Conservation (phyloP, 2,888 invertebrate species). For the Brenthis ino region DNA sequence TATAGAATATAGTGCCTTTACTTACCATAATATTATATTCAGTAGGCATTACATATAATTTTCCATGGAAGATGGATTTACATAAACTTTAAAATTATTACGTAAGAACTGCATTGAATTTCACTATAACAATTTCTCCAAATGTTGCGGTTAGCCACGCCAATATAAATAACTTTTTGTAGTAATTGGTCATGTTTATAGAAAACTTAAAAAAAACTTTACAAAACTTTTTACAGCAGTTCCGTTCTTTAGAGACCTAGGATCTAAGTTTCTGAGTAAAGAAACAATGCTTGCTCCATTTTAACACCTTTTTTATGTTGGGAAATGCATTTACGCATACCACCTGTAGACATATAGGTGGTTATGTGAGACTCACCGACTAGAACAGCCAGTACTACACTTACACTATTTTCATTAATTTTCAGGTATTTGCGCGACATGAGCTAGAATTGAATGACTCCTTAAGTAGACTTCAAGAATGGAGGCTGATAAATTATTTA, state of each 20-base stretch:
- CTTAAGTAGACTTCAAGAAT: slow-evolving; percentile 79
- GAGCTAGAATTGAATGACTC: slow-evolving; percentile 77
- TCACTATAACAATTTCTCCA: slow-evolving; percentile 19
- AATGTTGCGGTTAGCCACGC: slow-evolving; percentile 17
- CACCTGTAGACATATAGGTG: too few species aligned
- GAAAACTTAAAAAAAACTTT: too few species aligned
- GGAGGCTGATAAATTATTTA: slow-evolving; percentile 79
- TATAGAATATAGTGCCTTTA: too few species aligned
- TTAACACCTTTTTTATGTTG: too few species aligned
- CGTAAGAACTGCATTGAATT: slow-evolving; percentile 17
- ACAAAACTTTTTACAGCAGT: neutral
- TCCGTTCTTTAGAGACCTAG: neutral
- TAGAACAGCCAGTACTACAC: too few species aligned
- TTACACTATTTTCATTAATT: slow-evolving; percentile 37
- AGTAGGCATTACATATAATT: too few species aligned
- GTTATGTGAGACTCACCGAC: too few species aligned
- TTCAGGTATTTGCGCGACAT: slow-evolving; percentile 82
- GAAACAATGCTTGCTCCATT: too few species aligned
- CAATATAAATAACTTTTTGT: slow-evolving; percentile 14
- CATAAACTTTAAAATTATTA: neutral
- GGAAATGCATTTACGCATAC: too few species aligned
- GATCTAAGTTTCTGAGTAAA: neutral
- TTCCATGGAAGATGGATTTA: neutral
- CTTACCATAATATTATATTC: too few species aligned
- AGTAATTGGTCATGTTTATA: neutral